These are phyloP conservation scores for Drosophila saltans DNA, from an alignment of 1,140 invertebrate species.

Conservation along the genomic window DNA sequence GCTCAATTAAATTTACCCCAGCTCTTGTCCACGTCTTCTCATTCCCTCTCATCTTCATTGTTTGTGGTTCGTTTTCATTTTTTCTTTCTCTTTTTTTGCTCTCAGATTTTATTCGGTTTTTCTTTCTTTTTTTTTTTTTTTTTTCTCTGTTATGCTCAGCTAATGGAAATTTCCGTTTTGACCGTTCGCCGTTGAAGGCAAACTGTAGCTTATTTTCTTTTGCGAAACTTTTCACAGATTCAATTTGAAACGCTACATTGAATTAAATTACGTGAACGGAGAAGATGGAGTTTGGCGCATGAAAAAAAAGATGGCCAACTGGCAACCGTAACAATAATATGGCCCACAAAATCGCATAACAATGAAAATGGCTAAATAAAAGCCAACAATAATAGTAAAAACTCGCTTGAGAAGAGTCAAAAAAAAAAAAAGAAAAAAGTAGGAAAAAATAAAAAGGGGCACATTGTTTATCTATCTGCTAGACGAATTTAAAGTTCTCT, in stretches of 20 bases:
- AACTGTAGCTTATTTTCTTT: constrained; percentile 67
- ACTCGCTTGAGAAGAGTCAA: constrained; percentile 34
- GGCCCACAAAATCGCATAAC: constrained; percentile 79
- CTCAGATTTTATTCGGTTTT: constrained; percentile 3
- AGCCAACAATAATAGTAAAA: constrained; percentile 72
- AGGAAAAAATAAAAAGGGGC: neutral
- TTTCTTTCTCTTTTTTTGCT: constrained; percentile 40
- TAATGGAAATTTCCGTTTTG: constrained; percentile 75
- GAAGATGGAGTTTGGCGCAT: constrained; percentile 31
- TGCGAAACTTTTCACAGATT: constrained; percentile 73
- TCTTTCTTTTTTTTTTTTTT: constrained; percentile 20
- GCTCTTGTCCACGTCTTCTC: constrained; percentile 5
- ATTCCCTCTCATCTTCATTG: constrained; percentile 29
- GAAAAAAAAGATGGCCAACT: constrained; percentile 44
- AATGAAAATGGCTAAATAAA: constrained; percentile 80
- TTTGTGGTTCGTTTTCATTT: constrained; percentile 44
- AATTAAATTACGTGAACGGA: constrained; percentile 74
- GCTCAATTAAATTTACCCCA: constrained; percentile 67
- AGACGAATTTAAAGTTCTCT: neutral
- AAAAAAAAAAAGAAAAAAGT: neutral
- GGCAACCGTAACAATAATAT: constrained; percentile 77
- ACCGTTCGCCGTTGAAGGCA: constrained; percentile 24
- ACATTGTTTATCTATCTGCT: constrained; percentile 5
- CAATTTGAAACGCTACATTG: constrained; percentile 81
- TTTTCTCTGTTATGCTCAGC: constrained; percentile 28